Percentiles rank a stretch among this genome's conserved stretches.
Conservation (phyloP, 2,797 vertebrate genomes). For the Parauchenoglanis punctatus region DNA sequence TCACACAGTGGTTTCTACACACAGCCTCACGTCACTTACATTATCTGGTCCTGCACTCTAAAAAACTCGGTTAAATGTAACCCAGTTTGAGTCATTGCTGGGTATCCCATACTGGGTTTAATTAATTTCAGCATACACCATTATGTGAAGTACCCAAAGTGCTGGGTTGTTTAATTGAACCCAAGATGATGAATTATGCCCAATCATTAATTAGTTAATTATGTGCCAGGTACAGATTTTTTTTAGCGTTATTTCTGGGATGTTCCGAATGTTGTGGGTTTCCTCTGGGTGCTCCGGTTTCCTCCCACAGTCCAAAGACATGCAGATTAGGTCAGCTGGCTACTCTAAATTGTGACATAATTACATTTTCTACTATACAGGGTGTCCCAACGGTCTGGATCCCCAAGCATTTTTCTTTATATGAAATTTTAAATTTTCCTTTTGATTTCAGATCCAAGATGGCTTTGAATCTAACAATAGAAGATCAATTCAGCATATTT, state of each 20-base stretch:
- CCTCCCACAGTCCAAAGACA: no score
- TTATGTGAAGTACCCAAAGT: not conserved
- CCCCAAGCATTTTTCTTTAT: no score
- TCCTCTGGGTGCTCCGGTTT: no score
- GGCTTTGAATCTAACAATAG: no score
- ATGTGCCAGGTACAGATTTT: not conserved
- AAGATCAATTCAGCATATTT: no score
- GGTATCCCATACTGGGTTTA: not conserved
- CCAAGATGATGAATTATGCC: no score
- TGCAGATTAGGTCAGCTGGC: not conserved
- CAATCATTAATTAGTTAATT: no score
- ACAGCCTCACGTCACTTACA: slow-evolving; percentile 20
- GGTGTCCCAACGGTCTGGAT: no score
- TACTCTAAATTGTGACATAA: not conserved
- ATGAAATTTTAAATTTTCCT: no score
- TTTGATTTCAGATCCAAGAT: no score
- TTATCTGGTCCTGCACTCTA: slow-evolving; percentile 11
- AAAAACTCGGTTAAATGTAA: slow-evolving; percentile 12
- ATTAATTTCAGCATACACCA: slow-evolving; percentile 2
- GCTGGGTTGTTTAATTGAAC: not conserved
- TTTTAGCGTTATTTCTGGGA: not conserved
- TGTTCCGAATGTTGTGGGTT: not conserved
- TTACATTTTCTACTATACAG: not conserved
- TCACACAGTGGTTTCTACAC: slow-evolving; percentile 26
- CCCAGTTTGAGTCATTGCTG: not conserved